Conservation (phyloP, 2,113 vertebrate genomes). For the Sander lucioperca region DNA sequence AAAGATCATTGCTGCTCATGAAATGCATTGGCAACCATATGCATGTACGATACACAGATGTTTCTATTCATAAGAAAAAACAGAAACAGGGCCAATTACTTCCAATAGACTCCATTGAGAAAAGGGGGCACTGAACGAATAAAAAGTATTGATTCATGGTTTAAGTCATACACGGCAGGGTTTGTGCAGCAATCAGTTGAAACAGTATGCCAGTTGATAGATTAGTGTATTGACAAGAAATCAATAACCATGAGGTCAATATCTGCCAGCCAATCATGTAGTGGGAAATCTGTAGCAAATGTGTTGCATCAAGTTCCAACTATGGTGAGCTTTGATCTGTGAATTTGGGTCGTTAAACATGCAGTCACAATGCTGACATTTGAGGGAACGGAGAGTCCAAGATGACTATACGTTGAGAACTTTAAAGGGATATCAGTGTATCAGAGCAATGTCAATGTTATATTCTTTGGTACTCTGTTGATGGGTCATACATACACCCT, state of each 20-base stretch:
- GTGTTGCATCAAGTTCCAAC: not conserved
- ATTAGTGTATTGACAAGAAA: not conserved
- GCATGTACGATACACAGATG: not conserved
- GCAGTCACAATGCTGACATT: not conserved
- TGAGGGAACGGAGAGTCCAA: not conserved
- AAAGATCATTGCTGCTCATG: not conserved
- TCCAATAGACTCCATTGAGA: not conserved
- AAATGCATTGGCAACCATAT: not conserved
- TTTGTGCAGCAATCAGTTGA: not conserved
- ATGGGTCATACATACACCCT: too few relatives aligned
- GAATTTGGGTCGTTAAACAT: not conserved
- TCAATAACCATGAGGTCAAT: not conserved
- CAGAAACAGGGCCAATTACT: not conserved
- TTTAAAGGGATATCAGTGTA: not conserved
- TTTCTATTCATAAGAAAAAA: constrained; percentile 8
- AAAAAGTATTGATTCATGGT: not conserved
- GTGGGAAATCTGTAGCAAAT: not conserved
- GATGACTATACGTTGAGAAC: not conserved
- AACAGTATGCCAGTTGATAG: not conserved
- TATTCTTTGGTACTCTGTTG: not conserved
- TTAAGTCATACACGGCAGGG: not conserved
- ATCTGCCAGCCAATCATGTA: not conserved
- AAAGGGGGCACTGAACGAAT: not conserved
- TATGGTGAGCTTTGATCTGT: not conserved
- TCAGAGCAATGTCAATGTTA: not conserved